phyloP scores from a whole-genome alignment of 1,140 invertebrate genomes.

The Drosophila mayri region DNA sequence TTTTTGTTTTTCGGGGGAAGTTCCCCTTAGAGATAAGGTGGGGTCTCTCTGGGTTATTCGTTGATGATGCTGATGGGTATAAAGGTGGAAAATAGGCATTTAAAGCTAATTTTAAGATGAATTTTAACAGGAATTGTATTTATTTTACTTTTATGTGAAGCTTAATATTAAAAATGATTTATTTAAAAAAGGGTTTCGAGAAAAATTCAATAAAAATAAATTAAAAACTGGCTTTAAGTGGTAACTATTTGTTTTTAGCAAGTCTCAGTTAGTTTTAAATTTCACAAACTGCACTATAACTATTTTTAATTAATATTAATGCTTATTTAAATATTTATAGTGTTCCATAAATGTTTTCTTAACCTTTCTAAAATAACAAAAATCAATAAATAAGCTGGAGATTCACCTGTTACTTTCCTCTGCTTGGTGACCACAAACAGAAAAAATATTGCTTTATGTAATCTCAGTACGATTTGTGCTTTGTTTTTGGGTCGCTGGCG shows the following conservation, averaged over 20 bases:
- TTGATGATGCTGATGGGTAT: constrained; percentile 14
- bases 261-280: too few species aligned
- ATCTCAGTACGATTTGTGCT: constrained; percentile 36
- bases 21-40: constrained; percentile 37
- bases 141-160: too few species aligned
- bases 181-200: not conserved
- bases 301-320: not conserved
- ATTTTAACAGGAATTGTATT: too few species aligned
- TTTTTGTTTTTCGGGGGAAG: constrained; percentile 33
- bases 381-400: too few species aligned
- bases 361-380: not conserved
- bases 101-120: not conserved
- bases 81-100: not conserved
- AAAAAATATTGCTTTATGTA: constrained; percentile 54
- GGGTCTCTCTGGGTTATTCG: constrained; percentile 17
- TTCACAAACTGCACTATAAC: too few species aligned
- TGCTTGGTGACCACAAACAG: not conserved
- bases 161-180: not conserved
- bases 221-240: too few species aligned
- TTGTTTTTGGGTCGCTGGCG: constrained; percentile 63
- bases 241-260: not conserved
- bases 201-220: not conserved
- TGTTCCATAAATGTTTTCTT: not conserved
- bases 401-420: not conserved
- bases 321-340: not conserved